phyloP scores from a whole-genome alignment of 2,888 invertebrate species.

The Amphipoea lucens region DNA sequence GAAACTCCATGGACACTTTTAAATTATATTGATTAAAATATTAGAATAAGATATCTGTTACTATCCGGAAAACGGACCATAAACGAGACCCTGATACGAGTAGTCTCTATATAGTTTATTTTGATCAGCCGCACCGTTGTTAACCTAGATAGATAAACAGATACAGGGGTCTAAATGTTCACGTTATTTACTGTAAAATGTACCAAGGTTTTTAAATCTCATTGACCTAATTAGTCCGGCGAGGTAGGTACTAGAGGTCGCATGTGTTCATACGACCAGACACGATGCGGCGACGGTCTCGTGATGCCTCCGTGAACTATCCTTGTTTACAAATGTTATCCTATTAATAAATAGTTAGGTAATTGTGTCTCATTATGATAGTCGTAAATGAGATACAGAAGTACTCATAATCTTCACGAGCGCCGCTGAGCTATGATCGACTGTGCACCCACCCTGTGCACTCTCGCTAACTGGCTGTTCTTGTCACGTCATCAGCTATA shows the following conservation, averaged over 20 bases:
- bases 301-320: constrained; percentile 35
- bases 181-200: constrained; percentile 73
- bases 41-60: constrained; percentile 40
- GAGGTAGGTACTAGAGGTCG: constrained; percentile 52
- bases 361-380: constrained; percentile 39
- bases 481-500: background rate
- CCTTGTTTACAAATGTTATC: constrained; percentile 34
- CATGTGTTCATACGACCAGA: constrained; percentile 1
- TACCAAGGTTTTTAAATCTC: constrained; percentile 82
- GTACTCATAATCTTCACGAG: background rate
- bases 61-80: constrained; percentile 62
- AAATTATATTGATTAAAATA: background rate
- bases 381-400: background rate
- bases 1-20: background rate
- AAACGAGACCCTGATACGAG: constrained; percentile 31
- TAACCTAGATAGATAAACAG: constrained; percentile 86
- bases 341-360: constrained; percentile 27
- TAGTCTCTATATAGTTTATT: constrained; percentile 47
- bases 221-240: constrained; percentile 81
- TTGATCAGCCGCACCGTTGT: constrained; percentile 60
- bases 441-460: background rate
- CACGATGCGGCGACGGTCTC: constrained; percentile 3
- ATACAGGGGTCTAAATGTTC: constrained; percentile 72
- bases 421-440: background rate
- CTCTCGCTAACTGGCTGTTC: background rate